Percentiles rank a stretch among this genome's conserved stretches.
Evolutionary conservation across 2,113 vertebrate genomes (phyloP).

Genomic region (Apodemus speciosus): DNA sequence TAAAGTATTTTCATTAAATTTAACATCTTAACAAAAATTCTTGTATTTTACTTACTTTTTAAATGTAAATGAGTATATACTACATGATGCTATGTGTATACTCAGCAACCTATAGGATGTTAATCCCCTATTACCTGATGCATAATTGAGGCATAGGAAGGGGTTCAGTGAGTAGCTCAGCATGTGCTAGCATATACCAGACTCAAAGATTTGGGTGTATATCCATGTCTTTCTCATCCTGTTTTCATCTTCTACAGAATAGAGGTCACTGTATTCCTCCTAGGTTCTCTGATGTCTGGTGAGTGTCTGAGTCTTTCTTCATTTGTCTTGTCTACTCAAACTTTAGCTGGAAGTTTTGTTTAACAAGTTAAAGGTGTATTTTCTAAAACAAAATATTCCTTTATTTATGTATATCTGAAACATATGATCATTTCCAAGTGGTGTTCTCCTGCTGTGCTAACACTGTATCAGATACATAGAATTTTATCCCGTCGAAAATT

Average conservation of each 20-base stretch:
- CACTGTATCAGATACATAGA: slow-evolving; percentile 27
- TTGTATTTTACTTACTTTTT: neutral
- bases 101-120: neutral
- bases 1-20: neutral
- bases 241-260: neutral
- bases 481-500: slow-evolving; percentile 51
- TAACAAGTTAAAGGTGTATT: slow-evolving; percentile 59
- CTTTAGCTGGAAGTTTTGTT: slow-evolving; percentile 46
- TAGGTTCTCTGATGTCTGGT: neutral
- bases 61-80: neutral
- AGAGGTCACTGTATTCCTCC: neutral
- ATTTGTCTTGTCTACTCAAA: neutral
- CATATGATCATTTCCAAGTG: slow-evolving; percentile 66
- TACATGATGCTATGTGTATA: neutral
- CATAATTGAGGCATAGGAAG: neutral
- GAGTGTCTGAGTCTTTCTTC: neutral
- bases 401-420: slow-evolving; percentile 59
- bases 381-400: slow-evolving; percentile 63
- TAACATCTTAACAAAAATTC: neutral
- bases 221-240: neutral
- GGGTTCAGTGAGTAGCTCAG: neutral
- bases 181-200: neutral
- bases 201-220: neutral
- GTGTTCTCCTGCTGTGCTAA: slow-evolving; percentile 65
- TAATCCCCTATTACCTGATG: neutral